Conservation (phyloP, 2,888 invertebrate genomes). For the Rhimphoctona megacephalus region DNA sequence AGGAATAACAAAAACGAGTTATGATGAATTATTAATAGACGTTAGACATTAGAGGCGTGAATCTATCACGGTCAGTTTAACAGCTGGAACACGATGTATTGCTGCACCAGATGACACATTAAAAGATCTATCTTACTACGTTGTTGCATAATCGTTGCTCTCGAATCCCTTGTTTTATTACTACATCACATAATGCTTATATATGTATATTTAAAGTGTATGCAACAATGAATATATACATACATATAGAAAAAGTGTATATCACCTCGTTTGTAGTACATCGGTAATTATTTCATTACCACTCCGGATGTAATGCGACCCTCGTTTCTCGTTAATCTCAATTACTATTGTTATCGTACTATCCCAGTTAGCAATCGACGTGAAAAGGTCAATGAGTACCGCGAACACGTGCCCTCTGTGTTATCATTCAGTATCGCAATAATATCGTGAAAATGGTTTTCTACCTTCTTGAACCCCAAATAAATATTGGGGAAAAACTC, state of each 20-base stretch:
- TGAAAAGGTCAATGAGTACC: constrained; percentile 64
- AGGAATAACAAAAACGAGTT: constrained; percentile 1
- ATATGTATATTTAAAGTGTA: background rate
- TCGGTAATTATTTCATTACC: constrained; percentile 80
- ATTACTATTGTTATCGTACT: constrained; percentile 75
- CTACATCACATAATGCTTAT: background rate
- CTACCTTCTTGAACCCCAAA: background rate
- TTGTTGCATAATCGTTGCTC: constrained; percentile 62
- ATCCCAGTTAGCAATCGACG: constrained; percentile 59
- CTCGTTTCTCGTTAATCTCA: constrained; percentile 77
- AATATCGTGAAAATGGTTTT: background rate
- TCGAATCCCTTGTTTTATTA: constrained; percentile 47
- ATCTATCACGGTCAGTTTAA: constrained; percentile 63
- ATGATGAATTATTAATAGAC: constrained; percentile 57
- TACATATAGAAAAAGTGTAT: background rate
- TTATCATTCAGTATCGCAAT: background rate
- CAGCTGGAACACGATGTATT: constrained; percentile 56
- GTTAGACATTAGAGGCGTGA: constrained; percentile 53
- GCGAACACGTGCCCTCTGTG: constrained; percentile 20
- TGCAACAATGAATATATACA: constrained; percentile 2
- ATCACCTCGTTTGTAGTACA: constrained; percentile 65
- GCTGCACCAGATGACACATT: constrained; percentile 31
- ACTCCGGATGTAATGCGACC: constrained; percentile 76
- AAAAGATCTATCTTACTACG: constrained; percentile 30
- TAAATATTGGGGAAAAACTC: background rate